Evolutionary conservation across 2,797 vertebrate genomes (phyloP).

Genomic region (Acanthurus lineatus): DNA sequence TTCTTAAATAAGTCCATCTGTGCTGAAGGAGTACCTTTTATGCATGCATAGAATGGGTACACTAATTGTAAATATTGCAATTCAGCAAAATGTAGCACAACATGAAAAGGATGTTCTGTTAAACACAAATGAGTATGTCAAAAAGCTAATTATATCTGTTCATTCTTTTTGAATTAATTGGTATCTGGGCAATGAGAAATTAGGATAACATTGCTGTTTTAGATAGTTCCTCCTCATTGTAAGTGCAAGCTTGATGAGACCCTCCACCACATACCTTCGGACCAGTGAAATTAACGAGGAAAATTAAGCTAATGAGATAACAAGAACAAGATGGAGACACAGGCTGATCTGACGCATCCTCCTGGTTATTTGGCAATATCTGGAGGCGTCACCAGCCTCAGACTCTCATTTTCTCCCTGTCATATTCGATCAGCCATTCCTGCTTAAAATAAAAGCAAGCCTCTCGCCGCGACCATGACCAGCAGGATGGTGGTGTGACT

Average conservation of each 20-base stretch:
- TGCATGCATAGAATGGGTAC: conserved; percentile 49
- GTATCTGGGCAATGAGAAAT: conserved; percentile 64
- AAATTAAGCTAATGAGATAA: conserved; percentile 83
- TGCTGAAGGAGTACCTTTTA: conserved; percentile 55
- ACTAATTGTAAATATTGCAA: conserved; percentile 41
- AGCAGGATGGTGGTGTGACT: conserved; percentile 50
- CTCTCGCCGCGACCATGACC: conserved; percentile 55
- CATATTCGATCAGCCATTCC: conserved; percentile 81
- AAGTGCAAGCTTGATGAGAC: conserved; percentile 79
- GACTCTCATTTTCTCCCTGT: conserved; percentile 85
- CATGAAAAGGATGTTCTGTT: conserved; percentile 52
- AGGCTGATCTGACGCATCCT: conserved; percentile 78
- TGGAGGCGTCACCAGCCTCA: conserved; percentile 78
- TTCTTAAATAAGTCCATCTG: conserved; percentile 71
- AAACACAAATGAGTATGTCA: conserved; percentile 66
- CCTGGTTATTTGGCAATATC: conserved; percentile 82
- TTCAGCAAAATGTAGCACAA: conserved; percentile 42
- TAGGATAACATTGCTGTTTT: conserved; percentile 71
- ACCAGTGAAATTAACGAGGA: conserved; percentile 75
- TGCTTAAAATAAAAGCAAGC: conserved; percentile 74
- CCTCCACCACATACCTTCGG: conserved; percentile 72
- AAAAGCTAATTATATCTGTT: conserved; percentile 71
- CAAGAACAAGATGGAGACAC: conserved; percentile 78
- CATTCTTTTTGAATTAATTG: conserved; percentile 49
- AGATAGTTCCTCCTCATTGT: conserved; percentile 76